phyloP scores from a whole-genome alignment of 2,797 vertebrate genomes.

The Tamandua tetradactyla region DNA sequence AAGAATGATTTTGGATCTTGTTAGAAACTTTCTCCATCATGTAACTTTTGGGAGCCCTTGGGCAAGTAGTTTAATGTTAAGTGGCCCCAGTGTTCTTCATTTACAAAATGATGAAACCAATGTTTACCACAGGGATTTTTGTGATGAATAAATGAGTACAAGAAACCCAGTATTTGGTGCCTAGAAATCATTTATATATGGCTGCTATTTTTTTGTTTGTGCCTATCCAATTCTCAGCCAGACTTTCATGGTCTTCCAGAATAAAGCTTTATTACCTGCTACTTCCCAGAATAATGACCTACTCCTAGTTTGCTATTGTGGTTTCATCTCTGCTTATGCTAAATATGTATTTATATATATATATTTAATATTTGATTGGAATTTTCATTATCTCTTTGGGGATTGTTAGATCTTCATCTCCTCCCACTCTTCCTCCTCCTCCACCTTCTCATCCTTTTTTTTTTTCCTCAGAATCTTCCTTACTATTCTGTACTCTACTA shows the following conservation, averaged over 20 bases:
- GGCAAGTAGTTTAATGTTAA: slow-evolving; percentile 6
- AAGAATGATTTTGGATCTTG: background rate
- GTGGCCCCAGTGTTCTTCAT: background rate
- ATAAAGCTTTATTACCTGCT: background rate
- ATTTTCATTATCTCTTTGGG: background rate
- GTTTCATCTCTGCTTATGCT: background rate
- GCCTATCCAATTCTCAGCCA: background rate
- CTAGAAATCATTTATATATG: background rate
- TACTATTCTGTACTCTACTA: background rate
- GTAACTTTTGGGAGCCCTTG: background rate
- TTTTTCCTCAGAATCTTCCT: background rate
- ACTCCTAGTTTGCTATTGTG: background rate
- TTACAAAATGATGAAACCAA: slow-evolving; percentile 13
- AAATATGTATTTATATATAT: no score
- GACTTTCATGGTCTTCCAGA: background rate
- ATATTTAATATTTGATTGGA: background rate
- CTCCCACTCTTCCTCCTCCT: background rate
- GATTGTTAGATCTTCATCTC: background rate
- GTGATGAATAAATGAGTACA: background rate
- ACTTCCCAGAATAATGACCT: background rate
- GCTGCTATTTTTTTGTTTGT: background rate
- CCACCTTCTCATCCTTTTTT: background rate
- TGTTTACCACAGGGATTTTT: background rate
- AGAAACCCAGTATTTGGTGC: background rate
- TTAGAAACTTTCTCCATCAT: background rate